Evolutionary conservation across 2,797 vertebrate genomes (phyloP), one percentile per base, ranked within the genome.

Genomic region (Malurus leucopterus): DNA sequence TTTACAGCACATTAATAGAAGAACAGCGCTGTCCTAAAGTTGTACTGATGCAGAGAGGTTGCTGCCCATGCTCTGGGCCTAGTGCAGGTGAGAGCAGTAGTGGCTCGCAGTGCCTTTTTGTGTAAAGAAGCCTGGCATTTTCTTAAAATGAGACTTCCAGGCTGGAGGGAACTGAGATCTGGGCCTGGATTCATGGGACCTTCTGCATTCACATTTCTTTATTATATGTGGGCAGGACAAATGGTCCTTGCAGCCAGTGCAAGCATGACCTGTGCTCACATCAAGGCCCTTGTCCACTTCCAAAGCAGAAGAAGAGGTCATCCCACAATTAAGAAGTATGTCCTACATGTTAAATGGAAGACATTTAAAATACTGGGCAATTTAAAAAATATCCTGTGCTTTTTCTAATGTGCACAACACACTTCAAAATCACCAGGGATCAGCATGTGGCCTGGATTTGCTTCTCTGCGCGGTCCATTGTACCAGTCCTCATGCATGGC

Each of bases 51-150:
- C 41, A 17, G 16, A 61, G 67, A 1, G 50, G 44, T 15, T 27
- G 23, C 23, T 61, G 64, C 41, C 53, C 3, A 14, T 32, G 9
- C 50, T 5, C 71, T 11, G 74, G 40, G 50, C 58, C 38, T 4
- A 8, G n/a, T 3, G 65, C 49, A 70, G 62, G 29, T 32, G 8
- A 64, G 61, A 79, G 69, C 65, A 34, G 58, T 0, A 7, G 30
- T 49, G 44, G 55, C 30, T 27, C 21, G 15, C 0, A 0, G 22
- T 0, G 1, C 20, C 13, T 3, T 9, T 46, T 10, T 43, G 21
- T n/a, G 59, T 1, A 2, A 86, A 47, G 36, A 34, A 47, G 30
- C 19, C 40, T 47, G 47, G 43, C 49, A 22, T 19, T 59, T 63
- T 53, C 47, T 64, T 10, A 44, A 38, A 0, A 2, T 17, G 64